Evolutionary conservation across 2,888 invertebrate species (phyloP), one percentile per base, ranked within the genome.

Genomic region (Coenonympha arcania): DNA sequence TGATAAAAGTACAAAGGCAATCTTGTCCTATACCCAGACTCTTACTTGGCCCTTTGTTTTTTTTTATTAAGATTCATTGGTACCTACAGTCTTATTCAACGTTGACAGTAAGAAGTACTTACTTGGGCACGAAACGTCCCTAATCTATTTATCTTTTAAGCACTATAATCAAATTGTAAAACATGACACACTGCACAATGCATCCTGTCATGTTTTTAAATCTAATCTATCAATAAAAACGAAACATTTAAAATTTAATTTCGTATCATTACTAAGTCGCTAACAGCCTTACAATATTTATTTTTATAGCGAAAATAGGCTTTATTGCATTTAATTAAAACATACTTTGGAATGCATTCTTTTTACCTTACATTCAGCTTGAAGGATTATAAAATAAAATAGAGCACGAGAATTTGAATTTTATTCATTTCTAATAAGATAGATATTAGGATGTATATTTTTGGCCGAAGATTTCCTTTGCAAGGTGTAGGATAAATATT

Each of bases 401-500:
- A 11, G 11, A 8, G n/a, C 31, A 20, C 31, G 31, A 15, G 8
- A 43, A 20, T 18, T 9, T 43, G 15, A 20, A 5, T 6, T 20
- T 4, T 43, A 15, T 4, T 4, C 5, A 6, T 11, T 8, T 19
- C 22, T 20, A 43, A 31, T 43, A 43, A 31, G 22, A 31, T 20
- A 20, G 13, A 22, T 8, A 15, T 15, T 42, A 20, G 20, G 8
- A 4, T 42, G 18, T 9, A 15, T 3, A 13, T 30, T 31, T 31
- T 20, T 20, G 19, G 13, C 6, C 13, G 6, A 18, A 11, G 41
- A 26, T 28, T 16, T 20, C 20, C 41, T 34, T 11, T 24, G 26
- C 18, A 41, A 42, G 33, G 33, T 41, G 43, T 46, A 28, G 50
- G 48, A 49, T 49, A 47, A 54, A 56, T 50, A 43, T 58, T 41